A percentile compares a stretch with the other conserved stretches of the same genome.
These are phyloP conservation scores for Hystrix brachyura DNA, from an alignment of 2,113 vertebrate genomes.

Conservation along the genomic window DNA sequence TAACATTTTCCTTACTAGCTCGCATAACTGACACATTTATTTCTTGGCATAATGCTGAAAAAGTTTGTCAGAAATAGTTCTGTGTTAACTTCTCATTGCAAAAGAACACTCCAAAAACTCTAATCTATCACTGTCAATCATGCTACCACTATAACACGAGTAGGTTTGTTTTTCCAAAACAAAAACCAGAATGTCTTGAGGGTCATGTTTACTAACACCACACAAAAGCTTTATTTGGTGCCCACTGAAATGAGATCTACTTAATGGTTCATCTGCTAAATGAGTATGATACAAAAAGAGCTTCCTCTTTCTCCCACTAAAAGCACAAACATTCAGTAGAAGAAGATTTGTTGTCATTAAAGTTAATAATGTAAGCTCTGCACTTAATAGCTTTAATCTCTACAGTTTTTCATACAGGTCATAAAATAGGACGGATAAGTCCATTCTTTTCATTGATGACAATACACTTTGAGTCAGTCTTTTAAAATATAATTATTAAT, in stretches of 20 bases:
- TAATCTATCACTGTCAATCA: slow-evolving; percentile 62
- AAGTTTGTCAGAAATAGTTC: slow-evolving; percentile 56
- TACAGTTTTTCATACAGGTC: neutral
- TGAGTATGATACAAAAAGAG: neutral
- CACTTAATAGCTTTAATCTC: slow-evolving; percentile 46
- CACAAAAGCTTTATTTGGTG: neutral
- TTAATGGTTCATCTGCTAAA: slow-evolving; percentile 52
- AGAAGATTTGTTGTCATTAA: neutral
- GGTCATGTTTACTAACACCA: slow-evolving; percentile 28
- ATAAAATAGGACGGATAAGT: slow-evolving; percentile 48
- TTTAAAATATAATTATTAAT: slow-evolving; percentile 36
- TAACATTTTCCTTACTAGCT: neutral
- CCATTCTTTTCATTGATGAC: slow-evolving; percentile 9
- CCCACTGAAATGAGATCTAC: neutral
- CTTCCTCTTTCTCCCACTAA: neutral
- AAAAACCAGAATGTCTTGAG: neutral
- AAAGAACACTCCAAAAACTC: slow-evolving; percentile 34
- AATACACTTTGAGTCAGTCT: neutral
- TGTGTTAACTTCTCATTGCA: slow-evolving; percentile 21
- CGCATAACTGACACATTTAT: slow-evolving; percentile 47
- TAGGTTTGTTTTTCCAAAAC: neutral
- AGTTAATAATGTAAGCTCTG: slow-evolving; percentile 52
- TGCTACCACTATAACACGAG: neutral
- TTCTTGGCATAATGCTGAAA: slow-evolving; percentile 50
- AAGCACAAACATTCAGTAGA: neutral